These are phyloP conservation scores for Poeciliopsis infans DNA, from an alignment of 2,797 vertebrate genomes.

Conservation along the genomic window DNA sequence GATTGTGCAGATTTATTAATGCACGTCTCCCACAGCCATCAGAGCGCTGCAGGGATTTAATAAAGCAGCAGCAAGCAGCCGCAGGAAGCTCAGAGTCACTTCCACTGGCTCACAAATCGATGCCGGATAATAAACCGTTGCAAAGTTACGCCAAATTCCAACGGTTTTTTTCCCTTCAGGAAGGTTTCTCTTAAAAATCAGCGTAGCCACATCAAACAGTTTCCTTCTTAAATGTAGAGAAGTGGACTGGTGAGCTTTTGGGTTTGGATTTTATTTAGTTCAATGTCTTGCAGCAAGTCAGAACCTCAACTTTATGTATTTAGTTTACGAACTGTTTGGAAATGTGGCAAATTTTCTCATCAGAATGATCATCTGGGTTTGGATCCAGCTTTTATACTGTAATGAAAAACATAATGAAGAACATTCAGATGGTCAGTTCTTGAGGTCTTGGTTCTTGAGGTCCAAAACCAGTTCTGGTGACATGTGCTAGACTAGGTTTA, in stretches of 20 bases:
- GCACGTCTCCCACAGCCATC: constrained; percentile 2
- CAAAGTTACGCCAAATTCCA: background rate
- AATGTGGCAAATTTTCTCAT: no score
- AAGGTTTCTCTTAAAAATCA: background rate
- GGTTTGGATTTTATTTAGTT: background rate
- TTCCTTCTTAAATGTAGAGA: background rate
- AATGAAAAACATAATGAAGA: no score
- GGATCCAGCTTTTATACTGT: no score
- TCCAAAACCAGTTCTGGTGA: no score
- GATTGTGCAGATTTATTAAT: constrained; percentile 17
- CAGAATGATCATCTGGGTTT: no score
- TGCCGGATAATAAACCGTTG: background rate
- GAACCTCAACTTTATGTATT: background rate
- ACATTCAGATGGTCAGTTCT: no score
- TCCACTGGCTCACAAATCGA: constrained; percentile 8
- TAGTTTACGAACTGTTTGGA: no score
- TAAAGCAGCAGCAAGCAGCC: constrained; percentile 9
- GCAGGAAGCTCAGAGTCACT: background rate
- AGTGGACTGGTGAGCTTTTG: background rate
- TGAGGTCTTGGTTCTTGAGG: no score
- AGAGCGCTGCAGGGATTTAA: constrained; percentile 9
- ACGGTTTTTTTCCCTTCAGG: background rate
- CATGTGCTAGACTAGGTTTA: background rate
- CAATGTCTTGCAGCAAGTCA: background rate
- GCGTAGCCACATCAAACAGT: background rate